phyloP scores from a whole-genome alignment of 2,888 invertebrate genomes.

The Lampropteryx suffumata region DNA sequence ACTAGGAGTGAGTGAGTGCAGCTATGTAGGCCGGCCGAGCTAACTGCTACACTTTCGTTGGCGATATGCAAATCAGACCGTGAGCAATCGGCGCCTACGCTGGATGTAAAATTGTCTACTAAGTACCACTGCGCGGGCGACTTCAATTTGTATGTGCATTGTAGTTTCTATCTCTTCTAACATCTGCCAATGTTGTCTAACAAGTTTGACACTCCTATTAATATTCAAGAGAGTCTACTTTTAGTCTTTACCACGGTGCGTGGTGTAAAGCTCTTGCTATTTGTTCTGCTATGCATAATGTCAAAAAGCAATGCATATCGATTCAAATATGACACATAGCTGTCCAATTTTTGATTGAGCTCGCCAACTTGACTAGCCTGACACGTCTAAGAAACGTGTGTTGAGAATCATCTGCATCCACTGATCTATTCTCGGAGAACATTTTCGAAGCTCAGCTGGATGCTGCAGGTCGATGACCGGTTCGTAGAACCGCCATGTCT shows the following conservation, averaged over 20 bases:
- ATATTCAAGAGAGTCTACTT: slow-evolving; percentile 37
- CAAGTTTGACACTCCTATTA: slow-evolving; percentile 31
- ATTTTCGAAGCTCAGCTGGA: slow-evolving; percentile 58
- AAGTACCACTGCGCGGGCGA: slow-evolving; percentile 47
- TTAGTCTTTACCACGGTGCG: no score
- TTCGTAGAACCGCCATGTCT: slow-evolving; percentile 29
- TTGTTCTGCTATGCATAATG: no score
- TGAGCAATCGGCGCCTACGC: slow-evolving; percentile 56
- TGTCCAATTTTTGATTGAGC: slow-evolving; percentile 43
- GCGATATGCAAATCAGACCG: slow-evolving; percentile 76
- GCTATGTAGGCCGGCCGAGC: slow-evolving; percentile 58
- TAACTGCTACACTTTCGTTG: slow-evolving; percentile 72
- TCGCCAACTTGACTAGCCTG: slow-evolving; percentile 63
- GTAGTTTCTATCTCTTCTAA: slow-evolving; percentile 18
- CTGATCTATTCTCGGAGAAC: slow-evolving; percentile 52
- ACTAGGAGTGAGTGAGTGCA: slow-evolving; percentile 41
- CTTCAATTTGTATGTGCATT: slow-evolving; percentile 49
- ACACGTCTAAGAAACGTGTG: slow-evolving; percentile 58
- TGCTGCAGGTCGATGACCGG: slow-evolving; percentile 51
- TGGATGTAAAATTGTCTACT: slow-evolving; percentile 51
- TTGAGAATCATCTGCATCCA: slow-evolving; percentile 45
- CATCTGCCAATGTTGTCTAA: slow-evolving; percentile 47
- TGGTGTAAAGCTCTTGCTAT: no score
- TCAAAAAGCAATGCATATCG: no score
- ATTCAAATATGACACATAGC: slow-evolving; percentile 70